A percentile compares a stretch with the other conserved stretches of the same genome.
Conservation (phyloP, 2,888 invertebrate species). For the Corbicula japonica region DNA sequence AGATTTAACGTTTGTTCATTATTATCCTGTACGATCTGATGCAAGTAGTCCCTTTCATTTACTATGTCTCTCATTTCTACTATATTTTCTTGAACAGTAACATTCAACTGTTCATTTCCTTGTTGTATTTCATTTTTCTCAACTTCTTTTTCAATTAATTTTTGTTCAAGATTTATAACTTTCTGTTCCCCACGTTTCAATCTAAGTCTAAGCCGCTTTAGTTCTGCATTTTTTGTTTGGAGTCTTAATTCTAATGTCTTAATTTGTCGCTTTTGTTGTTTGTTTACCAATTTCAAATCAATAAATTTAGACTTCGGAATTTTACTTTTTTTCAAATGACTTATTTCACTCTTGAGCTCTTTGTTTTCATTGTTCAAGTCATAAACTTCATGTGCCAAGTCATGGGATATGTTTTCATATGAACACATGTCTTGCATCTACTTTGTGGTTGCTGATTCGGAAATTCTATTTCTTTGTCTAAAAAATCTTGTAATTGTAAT, state of each 20-base stretch:
- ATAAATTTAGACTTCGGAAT: slow-evolving; percentile 8
- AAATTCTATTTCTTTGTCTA: neutral
- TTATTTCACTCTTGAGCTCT: neutral
- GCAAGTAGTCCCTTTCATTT: slow-evolving; percentile 4
- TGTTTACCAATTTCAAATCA: neutral
- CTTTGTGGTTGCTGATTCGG: neutral
- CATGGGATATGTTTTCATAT: neutral
- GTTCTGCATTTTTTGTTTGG: slow-evolving; percentile 2
- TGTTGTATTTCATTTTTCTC: neutral
- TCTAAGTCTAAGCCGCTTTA: slow-evolving; percentile 3
- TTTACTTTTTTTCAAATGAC: slow-evolving; percentile 28
- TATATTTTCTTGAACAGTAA: neutral
- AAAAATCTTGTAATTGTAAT: neutral
- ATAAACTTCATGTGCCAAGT: neutral
- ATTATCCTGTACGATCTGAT: neutral
- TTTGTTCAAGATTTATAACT: neutral
- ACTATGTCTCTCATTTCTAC: slow-evolving; percentile 1
- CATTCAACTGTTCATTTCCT: neutral
- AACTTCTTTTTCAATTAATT: neutral
- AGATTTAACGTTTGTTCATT: slow-evolving; percentile 8
- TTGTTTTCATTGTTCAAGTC: neutral
- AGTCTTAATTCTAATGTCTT: too few relatives aligned
- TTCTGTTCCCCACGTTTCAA: neutral
- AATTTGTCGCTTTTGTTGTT: neutral
- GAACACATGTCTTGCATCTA: slow-evolving; percentile 10